phyloP scores from a whole-genome alignment of 2,888 invertebrate species.

The Capitulum mitella region DNA sequence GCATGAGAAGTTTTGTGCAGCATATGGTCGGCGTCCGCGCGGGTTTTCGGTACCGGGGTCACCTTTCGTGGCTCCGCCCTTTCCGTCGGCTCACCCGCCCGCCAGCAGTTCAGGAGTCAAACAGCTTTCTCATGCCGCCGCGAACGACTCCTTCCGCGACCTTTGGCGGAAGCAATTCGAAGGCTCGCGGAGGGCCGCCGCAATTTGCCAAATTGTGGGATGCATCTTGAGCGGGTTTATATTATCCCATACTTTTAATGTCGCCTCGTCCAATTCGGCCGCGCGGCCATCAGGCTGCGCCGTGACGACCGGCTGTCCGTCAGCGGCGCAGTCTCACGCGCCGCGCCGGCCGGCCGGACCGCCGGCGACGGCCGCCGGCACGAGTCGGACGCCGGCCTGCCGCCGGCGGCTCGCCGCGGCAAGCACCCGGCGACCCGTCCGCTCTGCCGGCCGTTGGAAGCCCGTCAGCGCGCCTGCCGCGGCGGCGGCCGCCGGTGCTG shows the following conservation, averaged over 20 bases:
- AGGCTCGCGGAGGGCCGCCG: neutral
- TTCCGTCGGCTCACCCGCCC: too few relatives aligned
- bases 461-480: neutral
- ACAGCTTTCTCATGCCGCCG: neutral
- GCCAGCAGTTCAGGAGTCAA: neutral
- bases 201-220: neutral
- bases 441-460: neutral
- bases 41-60: too few relatives aligned
- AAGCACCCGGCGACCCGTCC: too few relatives aligned
- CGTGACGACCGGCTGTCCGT: too few relatives aligned
- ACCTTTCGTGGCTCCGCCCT: too few relatives aligned
- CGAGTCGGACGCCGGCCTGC: neutral
- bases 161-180: conserved; percentile 4
- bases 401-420: too few relatives aligned
- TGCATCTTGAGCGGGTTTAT: neutral
- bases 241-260: neutral
- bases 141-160: neutral
- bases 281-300: too few relatives aligned
- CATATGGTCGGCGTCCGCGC: too few relatives aligned
- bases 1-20: too few relatives aligned
- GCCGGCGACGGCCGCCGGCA: neutral
- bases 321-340: too few relatives aligned
- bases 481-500: neutral
- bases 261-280: too few relatives aligned
- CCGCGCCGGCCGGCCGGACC: neutral